Evolutionary conservation across 2,113 vertebrate species (phyloP).

Genomic region (Microcebus jonahi): DNA sequence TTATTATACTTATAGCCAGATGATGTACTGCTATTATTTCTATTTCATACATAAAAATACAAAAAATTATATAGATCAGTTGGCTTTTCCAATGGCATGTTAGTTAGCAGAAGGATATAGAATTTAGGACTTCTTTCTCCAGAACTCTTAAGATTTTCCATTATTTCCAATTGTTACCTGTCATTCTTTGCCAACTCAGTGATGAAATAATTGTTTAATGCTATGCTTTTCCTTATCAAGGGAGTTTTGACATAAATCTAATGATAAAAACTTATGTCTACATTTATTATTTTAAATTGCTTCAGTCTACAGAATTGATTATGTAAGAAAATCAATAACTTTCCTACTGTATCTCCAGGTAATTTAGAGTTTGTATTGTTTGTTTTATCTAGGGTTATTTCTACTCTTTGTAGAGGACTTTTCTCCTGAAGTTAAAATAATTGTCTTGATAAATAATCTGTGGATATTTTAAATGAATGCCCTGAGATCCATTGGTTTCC

Average conservation of each 20-base stretch:
- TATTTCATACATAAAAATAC: neutral
- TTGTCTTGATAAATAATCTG: neutral
- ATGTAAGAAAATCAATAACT: slow-evolving; percentile 18
- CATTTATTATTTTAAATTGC: neutral
- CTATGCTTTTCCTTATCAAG: neutral
- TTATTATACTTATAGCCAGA: neutral
- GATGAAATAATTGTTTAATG: neutral
- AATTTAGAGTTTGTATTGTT: slow-evolving; percentile 41
- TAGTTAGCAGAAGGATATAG: neutral
- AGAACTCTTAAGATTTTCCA: neutral
- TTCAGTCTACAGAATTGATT: neutral
- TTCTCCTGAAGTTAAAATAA: slow-evolving; percentile 56
- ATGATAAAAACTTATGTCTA: neutral
- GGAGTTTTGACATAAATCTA: neutral
- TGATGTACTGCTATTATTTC: neutral
- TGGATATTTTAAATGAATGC: neutral
- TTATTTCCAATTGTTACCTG: neutral
- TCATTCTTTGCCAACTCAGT: neutral
- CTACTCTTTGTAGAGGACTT: slow-evolving; percentile 33
- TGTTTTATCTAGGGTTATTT: slow-evolving; percentile 23
- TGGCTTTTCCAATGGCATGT: neutral
- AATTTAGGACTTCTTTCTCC: neutral
- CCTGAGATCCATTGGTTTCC: neutral
- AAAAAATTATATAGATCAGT: neutral
- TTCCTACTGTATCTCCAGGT: neutral